Evolutionary conservation across 2,888 invertebrate genomes (phyloP).

Genomic region (Volucella inflata): DNA sequence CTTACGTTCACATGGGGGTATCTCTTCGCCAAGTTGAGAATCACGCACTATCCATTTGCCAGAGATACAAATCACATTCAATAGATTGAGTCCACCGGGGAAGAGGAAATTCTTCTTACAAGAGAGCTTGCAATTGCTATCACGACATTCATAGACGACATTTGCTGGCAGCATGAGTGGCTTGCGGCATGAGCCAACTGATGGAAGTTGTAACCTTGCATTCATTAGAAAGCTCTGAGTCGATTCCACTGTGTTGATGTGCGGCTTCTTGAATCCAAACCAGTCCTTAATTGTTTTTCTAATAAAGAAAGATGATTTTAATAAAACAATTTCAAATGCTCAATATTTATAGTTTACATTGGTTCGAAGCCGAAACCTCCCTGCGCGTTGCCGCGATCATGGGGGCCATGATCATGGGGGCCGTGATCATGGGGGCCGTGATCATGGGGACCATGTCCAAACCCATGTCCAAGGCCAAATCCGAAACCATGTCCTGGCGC

Average conservation of each 20-base stretch:
- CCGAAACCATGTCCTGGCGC: slow-evolving; percentile 6
- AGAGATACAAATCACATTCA: slow-evolving; percentile 80
- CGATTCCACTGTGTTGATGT: slow-evolving; percentile 16
- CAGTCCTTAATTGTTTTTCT: slow-evolving; percentile 37
- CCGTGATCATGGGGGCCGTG: too few species aligned
- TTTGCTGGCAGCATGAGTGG: slow-evolving; percentile 78
- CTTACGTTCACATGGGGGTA: slow-evolving; percentile 88
- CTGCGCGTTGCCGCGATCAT: neutral
- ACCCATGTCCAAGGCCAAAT: neutral
- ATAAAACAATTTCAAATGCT: neutral
- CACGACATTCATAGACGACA: slow-evolving; percentile 78
- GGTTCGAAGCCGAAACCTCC: slow-evolving; percentile 17
- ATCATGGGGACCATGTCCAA: too few species aligned
- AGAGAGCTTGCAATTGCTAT: slow-evolving; percentile 79
- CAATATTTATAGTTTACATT: slow-evolving; percentile 6
- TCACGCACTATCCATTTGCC: slow-evolving; percentile 81
- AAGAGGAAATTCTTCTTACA: slow-evolving; percentile 80
- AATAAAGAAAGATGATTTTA: neutral
- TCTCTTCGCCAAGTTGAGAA: slow-evolving; percentile 82
- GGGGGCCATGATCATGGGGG: neutral
- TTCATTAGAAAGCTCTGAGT: slow-evolving; percentile 78
- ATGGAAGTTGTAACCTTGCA: slow-evolving; percentile 76
- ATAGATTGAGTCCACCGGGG: slow-evolving; percentile 76
- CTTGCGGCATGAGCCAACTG: slow-evolving; percentile 78
- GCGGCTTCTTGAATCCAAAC: slow-evolving; percentile 39